These are phyloP conservation scores for Melitaea cinxia DNA, from an alignment of 1,140 invertebrate species.

Conservation along the genomic window DNA sequence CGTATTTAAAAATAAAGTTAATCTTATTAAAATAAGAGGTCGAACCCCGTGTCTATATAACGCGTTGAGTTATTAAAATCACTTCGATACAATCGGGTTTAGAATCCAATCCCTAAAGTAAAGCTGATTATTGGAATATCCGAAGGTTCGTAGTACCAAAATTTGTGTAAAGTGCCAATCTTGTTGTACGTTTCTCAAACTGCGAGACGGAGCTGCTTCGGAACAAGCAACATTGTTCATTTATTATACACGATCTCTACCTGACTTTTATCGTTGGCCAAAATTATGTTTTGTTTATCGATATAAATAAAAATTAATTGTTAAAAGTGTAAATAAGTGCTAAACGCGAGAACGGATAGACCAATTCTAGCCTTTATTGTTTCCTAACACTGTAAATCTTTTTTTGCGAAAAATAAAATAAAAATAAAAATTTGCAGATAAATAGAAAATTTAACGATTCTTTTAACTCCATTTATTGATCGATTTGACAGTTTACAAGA, in stretches of 20 bases:
- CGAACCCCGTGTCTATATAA: slow-evolving; percentile 22
- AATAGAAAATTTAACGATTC: no score
- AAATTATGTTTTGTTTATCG: not conserved
- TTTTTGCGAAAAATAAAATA: no score
- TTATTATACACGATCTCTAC: slow-evolving; percentile 59
- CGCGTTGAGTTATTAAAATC: slow-evolving; percentile 79
- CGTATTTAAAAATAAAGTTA: not conserved
- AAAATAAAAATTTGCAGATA: no score
- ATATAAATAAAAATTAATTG: no score
- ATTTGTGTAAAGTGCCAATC: slow-evolving; percentile 74
- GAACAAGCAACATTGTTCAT: slow-evolving; percentile 60
- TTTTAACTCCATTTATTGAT: no score
- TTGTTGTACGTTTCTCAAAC: slow-evolving; percentile 33
- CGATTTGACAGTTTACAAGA: no score
- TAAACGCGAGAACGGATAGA: no score
- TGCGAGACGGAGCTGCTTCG: slow-evolving; percentile 23
- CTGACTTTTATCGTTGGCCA: not conserved
- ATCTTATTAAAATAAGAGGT: slow-evolving; percentile 21
- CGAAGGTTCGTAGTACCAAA: slow-evolving; percentile 56
- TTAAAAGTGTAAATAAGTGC: no score
- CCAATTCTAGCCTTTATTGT: no score
- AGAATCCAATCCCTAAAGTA: slow-evolving; percentile 77
- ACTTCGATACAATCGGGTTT: slow-evolving; percentile 75
- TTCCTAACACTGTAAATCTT: no score
- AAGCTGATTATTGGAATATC: slow-evolving; percentile 76